Percentiles rank a stretch among this genome's conserved stretches.
Conservation (phyloP, 2,113 vertebrate genomes). For the Meriones unguiculatus region DNA sequence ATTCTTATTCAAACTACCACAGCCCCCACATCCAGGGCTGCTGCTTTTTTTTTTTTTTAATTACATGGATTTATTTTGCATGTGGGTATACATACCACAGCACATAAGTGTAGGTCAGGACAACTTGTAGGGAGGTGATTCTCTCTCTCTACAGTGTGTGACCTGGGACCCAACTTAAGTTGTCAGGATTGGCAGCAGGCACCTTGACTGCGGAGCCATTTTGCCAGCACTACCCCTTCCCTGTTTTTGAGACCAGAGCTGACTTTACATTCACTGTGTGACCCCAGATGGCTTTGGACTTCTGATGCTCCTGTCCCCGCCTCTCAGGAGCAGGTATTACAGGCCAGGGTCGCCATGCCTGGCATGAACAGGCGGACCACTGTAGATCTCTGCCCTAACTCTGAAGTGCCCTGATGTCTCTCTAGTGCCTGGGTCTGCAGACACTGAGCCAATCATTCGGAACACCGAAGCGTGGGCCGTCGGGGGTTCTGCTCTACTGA, state of each 20-base stretch:
- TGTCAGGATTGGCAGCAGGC: not conserved
- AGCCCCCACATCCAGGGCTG: not conserved
- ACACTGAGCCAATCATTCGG: not conserved
- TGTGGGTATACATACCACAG: not conserved
- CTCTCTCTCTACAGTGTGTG: not conserved
- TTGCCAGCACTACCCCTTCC: not conserved
- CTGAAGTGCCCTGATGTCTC: not conserved
- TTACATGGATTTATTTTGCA: not conserved
- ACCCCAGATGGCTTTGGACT: not conserved
- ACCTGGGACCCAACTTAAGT: no score
- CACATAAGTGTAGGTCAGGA: not conserved
- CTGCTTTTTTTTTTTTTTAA: not conserved
- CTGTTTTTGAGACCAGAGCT: not conserved
- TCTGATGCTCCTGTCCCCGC: not conserved
- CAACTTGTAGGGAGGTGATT: not conserved
- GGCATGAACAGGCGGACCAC: not conserved
- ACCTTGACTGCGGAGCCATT: not conserved
- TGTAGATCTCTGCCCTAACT: not conserved
- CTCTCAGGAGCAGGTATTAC: rapidly evolving
- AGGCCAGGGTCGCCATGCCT: not conserved
- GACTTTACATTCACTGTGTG: not conserved
- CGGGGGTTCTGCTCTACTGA: not conserved
- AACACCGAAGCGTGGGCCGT: not conserved
- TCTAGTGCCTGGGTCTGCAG: not conserved
- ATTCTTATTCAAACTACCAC: not conserved